Base-by-base conservation (phyloP, 2,113 vertebrate genomes). In the Mesocricetus auratus region DNA sequence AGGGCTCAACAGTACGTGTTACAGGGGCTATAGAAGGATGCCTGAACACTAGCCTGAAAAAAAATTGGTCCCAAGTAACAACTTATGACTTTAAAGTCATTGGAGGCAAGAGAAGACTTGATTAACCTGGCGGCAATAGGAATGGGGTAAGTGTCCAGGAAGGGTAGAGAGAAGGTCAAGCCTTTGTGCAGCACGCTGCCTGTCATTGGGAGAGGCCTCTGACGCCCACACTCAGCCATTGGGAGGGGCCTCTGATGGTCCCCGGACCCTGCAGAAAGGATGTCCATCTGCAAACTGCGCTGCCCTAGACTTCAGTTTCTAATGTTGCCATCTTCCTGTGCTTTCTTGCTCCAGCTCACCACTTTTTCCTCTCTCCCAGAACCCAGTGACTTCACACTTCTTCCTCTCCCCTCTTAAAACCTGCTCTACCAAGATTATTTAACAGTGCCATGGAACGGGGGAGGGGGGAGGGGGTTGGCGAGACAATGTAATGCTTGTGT, bases 221-320 rank as follows among this genome's bases (percentile, higher is more conserved):
- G 45, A 24, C 0, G 68, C 13, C 33, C 12, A 12, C 53, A 1
- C 12, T 19, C 6, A 33, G 62, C 56, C 29, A 2, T 1, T 17
- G n/a, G 58, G 66, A 87, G 7, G 39, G 13, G 45, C 21, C 50
- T 39, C 16, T 31, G 45, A 24, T 0, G 68, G 17, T 33, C 45
- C 17, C 36, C 19, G 0, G 8, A 11, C n/a, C 69, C 31, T 4
- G 1, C 29, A 39, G 47, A 15, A 47, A 33, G 68, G 85, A 60
- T 31, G 22, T 7, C 15, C 21, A 42, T 10, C 16, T 0, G 5
- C 53, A 26, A 58, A 16, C 0, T 13, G n/a, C 17, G n/a, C 31
- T 31, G 22, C 2, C 1, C 1, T 5, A 29, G 0, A 0, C 36
- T 2, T 15, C 58, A 17, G 47, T 31, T 53, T 86, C 19, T 1